phyloP scores from a whole-genome alignment of 2,797 vertebrate species.

The Melopsittacus undulatus region DNA sequence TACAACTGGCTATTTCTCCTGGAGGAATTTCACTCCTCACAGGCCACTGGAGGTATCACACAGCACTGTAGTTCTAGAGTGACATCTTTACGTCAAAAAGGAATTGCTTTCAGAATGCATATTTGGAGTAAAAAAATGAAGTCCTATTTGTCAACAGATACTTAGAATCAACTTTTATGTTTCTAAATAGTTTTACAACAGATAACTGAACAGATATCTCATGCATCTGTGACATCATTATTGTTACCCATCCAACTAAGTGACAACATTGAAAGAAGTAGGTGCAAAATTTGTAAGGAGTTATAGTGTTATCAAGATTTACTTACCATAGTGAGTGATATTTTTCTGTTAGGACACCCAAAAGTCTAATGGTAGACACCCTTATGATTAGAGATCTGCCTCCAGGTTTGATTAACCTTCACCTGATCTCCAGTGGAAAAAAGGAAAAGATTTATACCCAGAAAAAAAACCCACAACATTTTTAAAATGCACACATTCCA shows the following conservation, averaged over 20 bases:
- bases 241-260: background rate
- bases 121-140: background rate
- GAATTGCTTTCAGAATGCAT: background rate
- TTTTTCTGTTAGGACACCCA: background rate
- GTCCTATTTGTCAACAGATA: background rate
- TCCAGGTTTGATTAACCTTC: background rate
- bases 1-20: background rate
- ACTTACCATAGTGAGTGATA: background rate
- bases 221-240: background rate
- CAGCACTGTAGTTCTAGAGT: background rate
- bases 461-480: background rate
- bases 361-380: background rate
- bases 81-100: background rate
- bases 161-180: background rate
- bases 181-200: background rate
- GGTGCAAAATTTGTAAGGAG: background rate
- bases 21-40: background rate
- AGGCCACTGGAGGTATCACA: background rate
- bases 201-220: background rate
- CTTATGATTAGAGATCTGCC: background rate
- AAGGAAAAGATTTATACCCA: background rate
- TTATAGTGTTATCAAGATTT: background rate
- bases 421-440: background rate
- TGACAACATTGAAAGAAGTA: background rate
- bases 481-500: constrained; percentile 28